Base-by-base conservation (phyloP, 2,113 vertebrate genomes). In the Ochotona princeps region DNA sequence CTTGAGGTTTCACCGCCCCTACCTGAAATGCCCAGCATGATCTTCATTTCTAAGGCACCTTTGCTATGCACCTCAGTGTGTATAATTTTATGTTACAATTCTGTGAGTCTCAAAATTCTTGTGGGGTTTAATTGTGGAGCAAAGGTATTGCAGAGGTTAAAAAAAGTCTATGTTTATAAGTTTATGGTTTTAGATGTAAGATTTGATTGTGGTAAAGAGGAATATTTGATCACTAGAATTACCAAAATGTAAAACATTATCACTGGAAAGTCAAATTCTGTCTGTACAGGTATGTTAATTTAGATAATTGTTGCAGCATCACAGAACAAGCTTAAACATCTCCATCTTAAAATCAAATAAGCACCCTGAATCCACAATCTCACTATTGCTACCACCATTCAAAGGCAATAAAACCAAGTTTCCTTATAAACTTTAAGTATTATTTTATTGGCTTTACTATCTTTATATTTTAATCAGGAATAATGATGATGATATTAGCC, bases 381-480 rank as follows among this genome's bases (percentile, higher is more conserved):
- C 78, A 25, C 44, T 87, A 63, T 93, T 87, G 54, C 49, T 90
- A 32, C 30, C 10, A 84, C 4, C 21, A 73, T 84, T 92, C 91
- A 89, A 95, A 94, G 95, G 85, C 83, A 94, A 85, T 85, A 83
- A 75, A 66, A 92, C 75, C 51, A 92, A 95, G 93, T 94, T 47
- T 67, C 49, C 65, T 91, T 93, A 75, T 94, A 87, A 92, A 75
- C 44, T n/a, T 95, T 96, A 95, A 95, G 80, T 94, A 94, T 91
- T 93, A 94, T 94, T 97, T 96, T 93, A 92, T 87, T 97, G 76
- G 26, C 73, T 95, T 87, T 74, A 85, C 80, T 89, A 78, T 88
- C 67, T 95, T 96, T 95, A 75, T 84, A 80, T 85, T 96, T 96
- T 89, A 95, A 97, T 95, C 92, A 95, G 87, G 51, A 93, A 96